Evolutionary conservation across 2,797 vertebrate species (phyloP).

Genomic region (Poeciliopsis turneri): DNA sequence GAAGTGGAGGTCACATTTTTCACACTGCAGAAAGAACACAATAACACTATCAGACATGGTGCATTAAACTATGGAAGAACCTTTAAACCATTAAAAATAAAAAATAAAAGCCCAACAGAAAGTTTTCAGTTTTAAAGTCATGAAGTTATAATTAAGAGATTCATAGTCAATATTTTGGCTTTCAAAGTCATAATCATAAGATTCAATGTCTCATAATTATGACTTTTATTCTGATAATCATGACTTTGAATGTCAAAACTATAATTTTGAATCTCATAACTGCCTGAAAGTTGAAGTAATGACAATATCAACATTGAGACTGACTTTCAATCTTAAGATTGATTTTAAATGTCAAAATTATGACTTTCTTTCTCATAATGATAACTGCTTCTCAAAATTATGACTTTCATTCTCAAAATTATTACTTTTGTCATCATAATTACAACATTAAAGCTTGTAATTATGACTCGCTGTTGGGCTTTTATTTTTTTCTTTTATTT

Average conservation of each 20-base stretch:
- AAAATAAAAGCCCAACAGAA: neutral
- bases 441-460: neutral
- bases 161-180: neutral
- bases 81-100: no score
- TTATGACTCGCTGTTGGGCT: neutral
- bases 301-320: no score
- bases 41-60: neutral
- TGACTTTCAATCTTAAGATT: no score
- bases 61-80: neutral
- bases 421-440: no score
- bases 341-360: no score
- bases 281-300: no score
- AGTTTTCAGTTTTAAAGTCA: neutral
- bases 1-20: conserved; percentile 97
- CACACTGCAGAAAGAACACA: conserved; percentile 82
- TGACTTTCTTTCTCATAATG: no score
- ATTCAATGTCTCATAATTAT: neutral
- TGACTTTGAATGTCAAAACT: no score
- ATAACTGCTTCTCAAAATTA: no score
- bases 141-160: neutral
- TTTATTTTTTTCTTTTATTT: neutral
- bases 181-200: neutral
- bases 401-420: no score
- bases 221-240: no score
- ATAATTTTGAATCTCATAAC: no score